Base-by-base conservation (phyloP, 1,140 invertebrate genomes). In the Drosophila tsacasi region DNA sequence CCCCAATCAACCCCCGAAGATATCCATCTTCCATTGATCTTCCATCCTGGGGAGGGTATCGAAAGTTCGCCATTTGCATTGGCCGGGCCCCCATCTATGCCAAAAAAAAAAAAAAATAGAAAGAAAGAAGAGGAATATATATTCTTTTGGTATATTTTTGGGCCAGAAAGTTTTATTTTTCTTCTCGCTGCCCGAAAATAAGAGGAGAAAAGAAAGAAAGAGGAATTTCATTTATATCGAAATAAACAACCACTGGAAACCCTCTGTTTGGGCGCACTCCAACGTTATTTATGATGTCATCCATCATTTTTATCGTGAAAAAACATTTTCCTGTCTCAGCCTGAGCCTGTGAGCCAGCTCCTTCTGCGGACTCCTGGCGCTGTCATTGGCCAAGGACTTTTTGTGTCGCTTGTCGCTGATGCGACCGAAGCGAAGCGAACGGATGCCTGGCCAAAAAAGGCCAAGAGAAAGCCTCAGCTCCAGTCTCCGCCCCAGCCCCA, bases 261-360 rank as follows among this genome's bases (percentile, higher is more conserved):
- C 84, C 82, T 91, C 87, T 83, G 84, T 86, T 89, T 77, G 77
- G 87, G 83, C 86, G 90, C 91, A 92, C 84, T 91, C 83, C 83
- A 91, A 83, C 77, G 83, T 92, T 92, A 92, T 92, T 92, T 92
- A 92, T 91, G 91, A 91, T 91, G 80, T 92, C 91, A 92, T 92
- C 78, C 91, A 92, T 92, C 91, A 92, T 92, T 92, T 92, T 92
- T 92, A 92, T 92, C 91, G 91, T 90, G 79, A 92, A 92, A 92
- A 89, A 91, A 92, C 87, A 87, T 92, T 92, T 92, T 92, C 91
- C 91, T 92, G 91, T 92, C 91, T 91, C 87, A 91, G 76, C 79
- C 77, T 87, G 76, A 44, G 54, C 52, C 65, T 42, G 42, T 27
- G 59, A 46, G 63, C 52, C 46, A 42, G 75, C 60, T 82, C 69